Evolutionary conservation across 2,888 invertebrate genomes (phyloP).

Genomic region (Tipula vernalis): DNA sequence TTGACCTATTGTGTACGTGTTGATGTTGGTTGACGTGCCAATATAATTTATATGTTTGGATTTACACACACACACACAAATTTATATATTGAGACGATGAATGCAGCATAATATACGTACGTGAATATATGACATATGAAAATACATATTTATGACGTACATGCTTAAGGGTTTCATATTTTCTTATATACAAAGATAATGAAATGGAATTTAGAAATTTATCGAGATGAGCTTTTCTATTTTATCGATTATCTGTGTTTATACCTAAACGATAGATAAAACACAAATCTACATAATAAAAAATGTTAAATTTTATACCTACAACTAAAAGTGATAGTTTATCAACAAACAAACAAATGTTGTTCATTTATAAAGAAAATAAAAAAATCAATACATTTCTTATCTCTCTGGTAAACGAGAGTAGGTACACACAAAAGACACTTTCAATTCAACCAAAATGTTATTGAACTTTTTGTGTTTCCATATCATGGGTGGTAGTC

Average conservation of each 20-base stretch:
- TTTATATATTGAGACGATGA: too few species aligned
- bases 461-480: neutral
- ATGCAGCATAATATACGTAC: neutral
- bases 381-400: neutral
- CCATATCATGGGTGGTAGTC: neutral
- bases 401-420: neutral
- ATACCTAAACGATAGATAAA: neutral
- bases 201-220: neutral
- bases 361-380: too few species aligned
- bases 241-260: neutral
- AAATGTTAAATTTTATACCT: neutral
- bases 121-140: neutral
- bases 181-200: neutral
- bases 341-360: neutral
- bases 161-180: neutral
- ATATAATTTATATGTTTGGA: neutral
- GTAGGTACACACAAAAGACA: neutral
- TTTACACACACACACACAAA: neutral
- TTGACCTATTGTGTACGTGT: neutral
- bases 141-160: neutral
- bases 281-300: neutral
- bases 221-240: neutral
- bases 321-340: neutral
- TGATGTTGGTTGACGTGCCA: neutral
- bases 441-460: neutral